phyloP scores from a whole-genome alignment of 2,113 vertebrate species.

The Sapayoa aenigma region DNA sequence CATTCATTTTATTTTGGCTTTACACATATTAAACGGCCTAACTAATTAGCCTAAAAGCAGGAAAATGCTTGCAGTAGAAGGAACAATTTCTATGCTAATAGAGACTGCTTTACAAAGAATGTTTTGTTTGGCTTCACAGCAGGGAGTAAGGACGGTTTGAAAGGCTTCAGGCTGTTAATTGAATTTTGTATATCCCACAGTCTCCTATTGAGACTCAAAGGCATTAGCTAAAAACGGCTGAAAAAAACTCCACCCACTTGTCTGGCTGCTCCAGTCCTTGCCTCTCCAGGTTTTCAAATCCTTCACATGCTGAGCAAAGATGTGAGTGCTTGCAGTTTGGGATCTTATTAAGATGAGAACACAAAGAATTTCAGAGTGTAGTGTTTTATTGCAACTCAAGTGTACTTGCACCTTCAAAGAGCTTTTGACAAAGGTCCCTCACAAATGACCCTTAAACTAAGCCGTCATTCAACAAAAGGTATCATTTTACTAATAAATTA shows the following conservation, averaged over 20 bases:
- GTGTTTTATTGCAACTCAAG: neutral
- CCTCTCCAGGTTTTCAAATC: neutral
- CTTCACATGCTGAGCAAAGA: neutral
- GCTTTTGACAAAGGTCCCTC: neutral
- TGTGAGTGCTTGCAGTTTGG: neutral
- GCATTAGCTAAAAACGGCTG: neutral
- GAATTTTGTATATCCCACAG: slow-evolving; percentile 31
- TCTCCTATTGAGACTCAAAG: neutral
- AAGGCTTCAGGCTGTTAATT: slow-evolving; percentile 28
- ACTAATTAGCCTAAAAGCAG: slow-evolving; percentile 28
- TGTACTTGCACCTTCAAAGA: neutral
- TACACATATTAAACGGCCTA: neutral
- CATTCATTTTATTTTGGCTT: slow-evolving; percentile 9
- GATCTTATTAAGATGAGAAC: neutral
- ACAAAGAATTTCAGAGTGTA: neutral
- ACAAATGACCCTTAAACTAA: neutral
- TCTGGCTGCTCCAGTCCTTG: neutral
- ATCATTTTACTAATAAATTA: neutral
- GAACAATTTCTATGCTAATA: slow-evolving; percentile 29
- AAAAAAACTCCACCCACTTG: neutral
- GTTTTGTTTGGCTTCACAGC: slow-evolving; percentile 29
- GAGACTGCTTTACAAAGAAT: neutral
- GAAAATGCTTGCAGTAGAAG: neutral
- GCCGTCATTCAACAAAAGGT: neutral
- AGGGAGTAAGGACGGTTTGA: neutral